Conservation (phyloP, 1,140 invertebrate genomes). For the Dinoponera quadriceps region DNA sequence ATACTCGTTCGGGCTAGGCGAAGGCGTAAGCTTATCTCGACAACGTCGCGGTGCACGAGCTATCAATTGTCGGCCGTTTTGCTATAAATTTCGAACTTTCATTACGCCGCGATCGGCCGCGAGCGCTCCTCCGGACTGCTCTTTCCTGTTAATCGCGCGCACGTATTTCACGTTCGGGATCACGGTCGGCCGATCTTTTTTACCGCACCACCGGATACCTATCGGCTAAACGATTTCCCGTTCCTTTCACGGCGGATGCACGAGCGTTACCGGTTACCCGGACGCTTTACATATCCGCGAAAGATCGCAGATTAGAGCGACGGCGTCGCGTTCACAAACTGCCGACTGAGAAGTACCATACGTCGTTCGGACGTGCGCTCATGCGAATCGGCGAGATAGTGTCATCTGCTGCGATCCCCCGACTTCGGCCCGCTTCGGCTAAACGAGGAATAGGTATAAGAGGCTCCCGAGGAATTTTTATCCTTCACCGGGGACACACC, state of each 20-base stretch:
- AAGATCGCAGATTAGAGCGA: conserved; percentile 46
- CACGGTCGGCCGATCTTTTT: not conserved
- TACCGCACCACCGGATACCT: not conserved
- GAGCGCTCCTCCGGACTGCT: not conserved
- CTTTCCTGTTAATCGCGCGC: conserved; percentile 5
- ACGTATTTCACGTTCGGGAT: not conserved
- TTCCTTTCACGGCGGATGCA: conserved; percentile 6
- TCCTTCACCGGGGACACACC: conserved; percentile 1
- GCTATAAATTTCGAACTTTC: not conserved
- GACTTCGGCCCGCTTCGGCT: conserved; percentile 9
- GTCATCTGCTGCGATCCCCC: conserved; percentile 42
- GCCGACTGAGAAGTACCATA: conserved; percentile 1
- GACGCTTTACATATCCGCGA: conserved; percentile 34
- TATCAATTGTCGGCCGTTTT: not conserved
- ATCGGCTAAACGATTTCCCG: conserved; percentile 27
- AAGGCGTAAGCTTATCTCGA: not conserved
- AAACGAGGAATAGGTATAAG: conserved; percentile 34
- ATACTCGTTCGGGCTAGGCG: not conserved
- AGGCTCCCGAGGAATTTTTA: conserved; percentile 36
- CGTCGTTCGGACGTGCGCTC: conserved; percentile 50
- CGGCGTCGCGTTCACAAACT: conserved; percentile 3
- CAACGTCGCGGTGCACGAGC: not conserved
- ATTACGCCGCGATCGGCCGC: not conserved
- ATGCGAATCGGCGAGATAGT: conserved; percentile 60
- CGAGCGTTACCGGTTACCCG: not conserved